Evolutionary conservation across 2,113 vertebrate species (phyloP).

Genomic region (Scolopax mira): DNA sequence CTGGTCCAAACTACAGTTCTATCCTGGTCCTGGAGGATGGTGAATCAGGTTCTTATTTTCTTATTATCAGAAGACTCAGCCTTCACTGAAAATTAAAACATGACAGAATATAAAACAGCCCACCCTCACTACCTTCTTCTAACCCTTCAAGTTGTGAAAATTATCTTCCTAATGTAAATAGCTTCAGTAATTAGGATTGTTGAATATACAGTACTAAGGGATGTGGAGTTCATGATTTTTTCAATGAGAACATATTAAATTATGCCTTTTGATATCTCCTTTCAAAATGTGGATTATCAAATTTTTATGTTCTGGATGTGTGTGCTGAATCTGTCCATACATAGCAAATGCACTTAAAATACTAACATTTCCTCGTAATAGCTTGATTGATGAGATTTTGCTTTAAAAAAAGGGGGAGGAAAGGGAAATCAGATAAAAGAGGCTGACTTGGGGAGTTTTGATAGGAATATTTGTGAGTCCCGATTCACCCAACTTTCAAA

Average conservation of each 20-base stretch:
- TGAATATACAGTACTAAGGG: not conserved
- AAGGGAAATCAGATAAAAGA: conserved; percentile 20
- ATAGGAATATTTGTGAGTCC: not conserved
- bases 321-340: conserved; percentile 47
- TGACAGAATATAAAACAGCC: not conserved
- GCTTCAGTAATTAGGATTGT: conserved; percentile 53
- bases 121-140: not conserved
- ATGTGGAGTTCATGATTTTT: conserved; percentile 55
- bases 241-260: conserved; percentile 60
- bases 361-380: conserved; percentile 1
- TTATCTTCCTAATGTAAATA: conserved; percentile 34
- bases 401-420: not conserved
- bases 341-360: conserved; percentile 61
- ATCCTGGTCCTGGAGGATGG: not conserved
- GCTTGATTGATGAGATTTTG: conserved; percentile 40
- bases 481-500: not conserved
- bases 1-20: not conserved
- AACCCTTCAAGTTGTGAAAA: not conserved
- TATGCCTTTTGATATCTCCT: conserved; percentile 70
- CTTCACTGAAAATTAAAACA: not conserved
- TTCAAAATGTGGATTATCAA: conserved; percentile 44
- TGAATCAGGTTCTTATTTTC: not conserved
- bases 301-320: conserved; percentile 57
- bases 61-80: not conserved
- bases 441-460: not conserved